Evolutionary conservation across 1,140 invertebrate species (phyloP).

Genomic region (Drosophila miranda): DNA sequence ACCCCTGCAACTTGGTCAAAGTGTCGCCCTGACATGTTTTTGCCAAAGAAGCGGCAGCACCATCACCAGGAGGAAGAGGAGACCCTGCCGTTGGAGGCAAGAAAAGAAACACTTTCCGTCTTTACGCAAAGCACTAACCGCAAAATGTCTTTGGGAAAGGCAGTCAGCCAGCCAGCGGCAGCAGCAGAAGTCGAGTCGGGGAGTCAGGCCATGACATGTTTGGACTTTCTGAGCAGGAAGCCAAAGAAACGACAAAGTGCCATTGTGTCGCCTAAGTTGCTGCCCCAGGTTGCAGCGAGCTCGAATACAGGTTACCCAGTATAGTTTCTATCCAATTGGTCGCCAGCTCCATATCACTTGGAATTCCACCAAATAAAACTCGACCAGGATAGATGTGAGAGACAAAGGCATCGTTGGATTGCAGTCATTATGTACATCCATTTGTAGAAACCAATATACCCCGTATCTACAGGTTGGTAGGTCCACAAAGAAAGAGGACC

Average conservation of each 20-base stretch:
- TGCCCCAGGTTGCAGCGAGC: conserved; percentile 42
- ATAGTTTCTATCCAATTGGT: too few species aligned
- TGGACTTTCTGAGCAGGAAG: conserved; percentile 74
- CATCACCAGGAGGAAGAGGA: conserved; percentile 12
- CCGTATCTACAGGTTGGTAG: too few species aligned
- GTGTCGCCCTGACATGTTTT: conserved; percentile 71
- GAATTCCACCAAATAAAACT: too few species aligned
- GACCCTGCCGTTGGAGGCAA: conserved; percentile 1
- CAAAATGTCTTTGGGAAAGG: conserved; percentile 64
- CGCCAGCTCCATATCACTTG: too few species aligned
- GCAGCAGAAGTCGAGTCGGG: conserved; percentile 17
- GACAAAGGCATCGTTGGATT: too few species aligned
- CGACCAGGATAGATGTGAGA: too few species aligned
- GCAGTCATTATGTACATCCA: too few species aligned
- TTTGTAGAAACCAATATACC: too few species aligned
- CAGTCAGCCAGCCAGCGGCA: conserved; percentile 3
- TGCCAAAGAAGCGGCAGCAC: neutral
- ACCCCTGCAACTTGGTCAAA: conserved; percentile 71
- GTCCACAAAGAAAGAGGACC: neutral
- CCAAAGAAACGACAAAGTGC: conserved; percentile 57
- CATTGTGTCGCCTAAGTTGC: conserved; percentile 49
- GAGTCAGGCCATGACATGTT: conserved; percentile 62
- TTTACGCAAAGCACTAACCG: conserved; percentile 52
- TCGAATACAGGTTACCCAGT: neutral
- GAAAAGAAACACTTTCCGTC: conserved; percentile 73